Evolutionary conservation across 2,113 vertebrate genomes (phyloP), one percentile per base, ranked within the genome.

Genomic region (Telmatochromis sp.): DNA sequence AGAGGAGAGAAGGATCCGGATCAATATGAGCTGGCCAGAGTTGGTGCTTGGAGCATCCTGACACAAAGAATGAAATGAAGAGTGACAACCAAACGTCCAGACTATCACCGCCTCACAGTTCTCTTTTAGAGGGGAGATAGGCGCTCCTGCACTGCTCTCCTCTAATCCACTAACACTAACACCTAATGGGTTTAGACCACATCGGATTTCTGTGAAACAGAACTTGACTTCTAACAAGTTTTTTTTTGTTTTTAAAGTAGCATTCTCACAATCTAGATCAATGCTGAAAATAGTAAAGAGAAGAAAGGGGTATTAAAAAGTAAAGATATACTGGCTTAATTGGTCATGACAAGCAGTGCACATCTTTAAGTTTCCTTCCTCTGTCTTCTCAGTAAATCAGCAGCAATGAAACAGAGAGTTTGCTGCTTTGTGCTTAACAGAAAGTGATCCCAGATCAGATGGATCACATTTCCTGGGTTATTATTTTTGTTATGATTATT

Each of bases 41-140:
- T 78, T 83, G 87, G 60, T 86, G 88, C 91, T 86, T 89, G 90
- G 85, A 93, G 93, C 87, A 80, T 26, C 81, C 85, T 42, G 82
- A 88, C 89, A 93, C 90, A 94, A 91, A 89, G 89, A 92, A 55
- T 85, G 84, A 92, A 94, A 95, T 94, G 84, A 94, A 93, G 89
- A 86, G 82, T 92, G 92, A 94, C 91, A 93, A 89, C 23, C 85
- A 87, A 90, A 89, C 42, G 60, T 92, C 85, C 84, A 91, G 75
- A 57, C 83, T 85, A 83, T 75, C 87, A 81, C 73, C 92, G 88
- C 85, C 42, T 89, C 81, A 17, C 78, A 14, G 42, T 88, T 80
- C 80, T 80, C 79, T 84, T 57, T 75, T n/a, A 94, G 71, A 84
- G 15, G 21, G 50, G 51, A 84, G 86, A 90, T 19, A 31, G 71